Evolutionary conservation across 2,888 invertebrate genomes (phyloP).

Genomic region (Cynaeus angustus): DNA sequence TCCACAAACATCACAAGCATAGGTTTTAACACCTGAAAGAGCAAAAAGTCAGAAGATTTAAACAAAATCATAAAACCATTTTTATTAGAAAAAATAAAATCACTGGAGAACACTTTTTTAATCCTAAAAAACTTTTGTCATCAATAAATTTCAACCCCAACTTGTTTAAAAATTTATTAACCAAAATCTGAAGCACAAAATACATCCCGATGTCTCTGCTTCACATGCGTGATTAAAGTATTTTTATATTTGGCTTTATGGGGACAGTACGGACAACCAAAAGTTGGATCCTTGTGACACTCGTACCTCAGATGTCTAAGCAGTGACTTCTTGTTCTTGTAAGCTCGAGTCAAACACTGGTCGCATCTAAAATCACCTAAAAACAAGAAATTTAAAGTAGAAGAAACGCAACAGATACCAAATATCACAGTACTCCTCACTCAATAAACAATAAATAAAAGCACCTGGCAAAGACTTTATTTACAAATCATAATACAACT

Average conservation of each 20-base stretch:
- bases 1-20: slow-evolving; percentile 19
- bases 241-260: slow-evolving; percentile 47
- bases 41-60: neutral
- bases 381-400: slow-evolving; percentile 10
- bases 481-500: neutral
- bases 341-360: slow-evolving; percentile 81
- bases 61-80: too few species aligned
- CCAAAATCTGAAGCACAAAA: slow-evolving; percentile 2
- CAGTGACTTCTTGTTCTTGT: slow-evolving; percentile 81
- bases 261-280: slow-evolving; percentile 52
- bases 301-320: slow-evolving; percentile 83
- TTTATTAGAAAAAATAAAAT: too few species aligned
- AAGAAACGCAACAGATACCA: neutral
- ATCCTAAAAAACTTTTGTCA: neutral
- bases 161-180: slow-evolving; percentile 20
- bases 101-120: too few species aligned
- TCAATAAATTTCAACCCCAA: neutral
- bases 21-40: slow-evolving; percentile 4
- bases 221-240: slow-evolving; percentile 9
- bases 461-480: too few species aligned
- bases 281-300: slow-evolving; percentile 73
- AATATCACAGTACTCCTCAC: too few species aligned
- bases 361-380: slow-evolving; percentile 66
- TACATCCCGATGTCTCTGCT: slow-evolving; percentile 15
- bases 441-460: too few species aligned